A percentile compares a stretch with the other conserved stretches of the same genome.
Conservation (phyloP, 2,888 invertebrate genomes). For the Dynastes maya region DNA sequence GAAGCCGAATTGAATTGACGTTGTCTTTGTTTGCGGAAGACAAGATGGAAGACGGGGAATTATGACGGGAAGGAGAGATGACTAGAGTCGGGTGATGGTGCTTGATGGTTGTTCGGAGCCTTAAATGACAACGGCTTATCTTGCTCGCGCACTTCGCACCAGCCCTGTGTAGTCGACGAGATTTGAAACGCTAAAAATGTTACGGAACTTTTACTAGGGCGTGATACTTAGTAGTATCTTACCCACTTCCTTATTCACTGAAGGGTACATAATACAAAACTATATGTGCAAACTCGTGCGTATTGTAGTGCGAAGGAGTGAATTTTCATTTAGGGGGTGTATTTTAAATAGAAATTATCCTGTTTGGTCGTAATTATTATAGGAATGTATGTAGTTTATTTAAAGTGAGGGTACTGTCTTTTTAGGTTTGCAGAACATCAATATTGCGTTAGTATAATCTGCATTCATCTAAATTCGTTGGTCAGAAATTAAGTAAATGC, state of each 20-base stretch:
- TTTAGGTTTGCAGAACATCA: too few relatives aligned
- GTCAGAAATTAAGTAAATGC: too few relatives aligned
- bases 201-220: conserved; percentile 12
- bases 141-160: conserved; percentile 34
- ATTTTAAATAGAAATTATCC: too few relatives aligned
- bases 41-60: conserved; percentile 37
- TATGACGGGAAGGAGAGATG: conserved; percentile 41
- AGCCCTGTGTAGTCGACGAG: conserved; percentile 21
- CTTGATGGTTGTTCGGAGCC: conserved; percentile 35
- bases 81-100: conserved; percentile 35
- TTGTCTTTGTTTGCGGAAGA: conserved; percentile 44
- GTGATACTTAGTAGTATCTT: not conserved
- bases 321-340: too few relatives aligned
- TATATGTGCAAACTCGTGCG: too few relatives aligned
- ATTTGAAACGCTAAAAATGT: conserved; percentile 33
- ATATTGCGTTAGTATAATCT: too few relatives aligned
- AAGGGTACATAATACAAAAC: not conserved
- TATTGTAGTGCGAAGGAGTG: too few relatives aligned
- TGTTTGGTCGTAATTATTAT: too few relatives aligned
- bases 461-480: too few relatives aligned
- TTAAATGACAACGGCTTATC: conserved; percentile 41
- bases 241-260: not conserved
- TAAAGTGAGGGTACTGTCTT: too few relatives aligned
- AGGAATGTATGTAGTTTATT: too few relatives aligned
- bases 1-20: conserved; percentile 42